A percentile compares a stretch with the other conserved stretches of the same genome.
Evolutionary conservation across 1,140 invertebrate species (phyloP).

Genomic region (Zaprionus ghesquierei): DNA sequence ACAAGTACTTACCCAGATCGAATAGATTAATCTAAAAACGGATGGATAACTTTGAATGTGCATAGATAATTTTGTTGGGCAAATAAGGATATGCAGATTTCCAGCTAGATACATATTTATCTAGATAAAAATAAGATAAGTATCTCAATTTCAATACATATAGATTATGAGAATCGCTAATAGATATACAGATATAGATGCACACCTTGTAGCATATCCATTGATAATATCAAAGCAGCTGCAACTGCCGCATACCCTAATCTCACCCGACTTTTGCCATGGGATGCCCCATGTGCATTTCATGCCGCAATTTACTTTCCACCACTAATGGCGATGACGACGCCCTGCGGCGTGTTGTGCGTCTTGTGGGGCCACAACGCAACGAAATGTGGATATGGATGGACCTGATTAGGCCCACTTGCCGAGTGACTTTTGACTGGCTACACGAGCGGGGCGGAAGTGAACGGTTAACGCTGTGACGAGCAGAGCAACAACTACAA

Average conservation of each 20-base stretch:
- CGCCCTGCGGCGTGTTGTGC: constrained; percentile 32
- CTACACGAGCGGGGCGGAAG: constrained; percentile 44
- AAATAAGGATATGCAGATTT: too few relatives aligned
- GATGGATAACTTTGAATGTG: too few relatives aligned
- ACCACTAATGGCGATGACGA: constrained; percentile 41
- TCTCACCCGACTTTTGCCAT: too few relatives aligned
- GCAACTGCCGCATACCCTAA: neutral
- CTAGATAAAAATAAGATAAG: too few relatives aligned
- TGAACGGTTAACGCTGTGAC: constrained; percentile 54
- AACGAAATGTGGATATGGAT: constrained; percentile 38
- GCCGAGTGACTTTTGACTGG: constrained; percentile 12
- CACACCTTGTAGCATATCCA: neutral
- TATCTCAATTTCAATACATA: too few relatives aligned
- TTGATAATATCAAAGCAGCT: neutral
- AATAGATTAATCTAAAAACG: too few relatives aligned
- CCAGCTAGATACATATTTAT: too few relatives aligned
- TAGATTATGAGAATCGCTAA: too few relatives aligned
- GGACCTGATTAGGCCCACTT: constrained; percentile 49
- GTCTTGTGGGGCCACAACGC: constrained; percentile 31
- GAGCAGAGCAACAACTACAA: neutral
- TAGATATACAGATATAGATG: neutral
- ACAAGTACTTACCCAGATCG: too few relatives aligned
- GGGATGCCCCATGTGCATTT: constrained; percentile 14
- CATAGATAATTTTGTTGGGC: too few relatives aligned
- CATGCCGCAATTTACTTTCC: constrained; percentile 67